Conservation (phyloP, 2,797 vertebrate genomes). For the Myotis findleyi region DNA sequence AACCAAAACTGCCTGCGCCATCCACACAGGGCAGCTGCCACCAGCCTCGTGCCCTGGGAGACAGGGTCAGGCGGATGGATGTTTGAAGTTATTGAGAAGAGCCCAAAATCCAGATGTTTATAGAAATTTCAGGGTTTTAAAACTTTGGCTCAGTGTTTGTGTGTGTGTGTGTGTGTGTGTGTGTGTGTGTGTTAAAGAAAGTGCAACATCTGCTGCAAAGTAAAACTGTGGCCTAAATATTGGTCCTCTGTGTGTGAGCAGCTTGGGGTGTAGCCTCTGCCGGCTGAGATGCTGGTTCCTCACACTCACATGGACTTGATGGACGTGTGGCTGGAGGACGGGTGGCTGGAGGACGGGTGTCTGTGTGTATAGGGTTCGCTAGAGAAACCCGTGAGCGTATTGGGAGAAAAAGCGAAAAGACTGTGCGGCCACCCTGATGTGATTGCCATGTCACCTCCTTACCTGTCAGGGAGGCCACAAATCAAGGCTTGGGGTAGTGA, state of each 20-base stretch:
- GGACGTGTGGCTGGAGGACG: background rate
- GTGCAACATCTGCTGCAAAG: background rate
- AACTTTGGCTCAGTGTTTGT: background rate
- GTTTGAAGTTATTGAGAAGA: background rate
- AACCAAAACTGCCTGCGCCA: background rate
- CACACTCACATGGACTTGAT: accelerated
- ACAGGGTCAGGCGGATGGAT: background rate
- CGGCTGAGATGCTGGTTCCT: background rate
- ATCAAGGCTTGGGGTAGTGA: background rate
- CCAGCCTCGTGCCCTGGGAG: background rate
- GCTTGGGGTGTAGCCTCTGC: background rate
- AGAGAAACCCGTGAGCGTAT: background rate
- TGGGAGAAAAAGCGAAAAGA: background rate
- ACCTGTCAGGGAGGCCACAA: background rate
- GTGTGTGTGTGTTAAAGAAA: background rate
- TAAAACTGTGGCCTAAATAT: background rate
- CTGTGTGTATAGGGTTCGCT: background rate
- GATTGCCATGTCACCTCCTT: background rate
- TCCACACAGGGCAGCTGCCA: background rate
- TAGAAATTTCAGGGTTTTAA: background rate
- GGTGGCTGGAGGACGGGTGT: background rate
- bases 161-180: background rate
- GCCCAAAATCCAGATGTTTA: background rate
- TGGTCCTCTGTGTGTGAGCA: background rate
- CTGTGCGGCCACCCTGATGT: too few relatives aligned